A percentile compares a stretch with the other conserved stretches of the same genome.
phyloP scores from a whole-genome alignment of 2,888 invertebrate genomes.

The Diabrotica balteata region DNA sequence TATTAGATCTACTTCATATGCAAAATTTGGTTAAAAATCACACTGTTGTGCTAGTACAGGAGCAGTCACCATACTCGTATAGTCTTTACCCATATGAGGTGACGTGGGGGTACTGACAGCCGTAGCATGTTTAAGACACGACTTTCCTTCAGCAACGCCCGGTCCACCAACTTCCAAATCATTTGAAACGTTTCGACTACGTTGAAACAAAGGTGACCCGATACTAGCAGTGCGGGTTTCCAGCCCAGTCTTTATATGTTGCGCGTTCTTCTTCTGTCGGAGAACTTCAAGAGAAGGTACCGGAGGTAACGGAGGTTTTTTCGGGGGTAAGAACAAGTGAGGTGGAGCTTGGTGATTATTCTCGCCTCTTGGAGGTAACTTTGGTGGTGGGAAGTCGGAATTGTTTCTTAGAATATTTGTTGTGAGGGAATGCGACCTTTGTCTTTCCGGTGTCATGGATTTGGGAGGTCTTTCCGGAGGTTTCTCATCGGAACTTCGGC shows the following conservation, averaged over 20 bases:
- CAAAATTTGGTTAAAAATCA: not conserved
- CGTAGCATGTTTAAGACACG: slow-evolving; percentile 44
- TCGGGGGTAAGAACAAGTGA: slow-evolving; percentile 68
- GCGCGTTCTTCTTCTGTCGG: slow-evolving; percentile 62
- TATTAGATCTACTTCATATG: no score
- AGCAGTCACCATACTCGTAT: slow-evolving; percentile 2
- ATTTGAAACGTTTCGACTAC: slow-evolving; percentile 66
- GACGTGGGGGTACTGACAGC: slow-evolving; percentile 60
- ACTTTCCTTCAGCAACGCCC: slow-evolving; percentile 33
- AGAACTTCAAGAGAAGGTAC: slow-evolving; percentile 70
- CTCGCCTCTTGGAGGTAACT: slow-evolving; percentile 64
- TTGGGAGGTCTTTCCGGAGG: slow-evolving; percentile 77
- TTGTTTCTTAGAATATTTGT: slow-evolving; percentile 30
- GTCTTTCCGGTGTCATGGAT: slow-evolving; percentile 63
- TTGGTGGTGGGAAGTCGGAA: slow-evolving; percentile 55
- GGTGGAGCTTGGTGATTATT: slow-evolving; percentile 60
- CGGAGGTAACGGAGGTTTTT: slow-evolving; percentile 77
- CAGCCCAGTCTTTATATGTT: slow-evolving; percentile 57
- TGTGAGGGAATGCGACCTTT: slow-evolving; percentile 66
- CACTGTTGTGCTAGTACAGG: slow-evolving; percentile 11
- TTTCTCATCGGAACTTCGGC: slow-evolving; percentile 66
- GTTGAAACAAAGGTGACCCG: slow-evolving; percentile 70
- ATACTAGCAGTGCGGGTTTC: slow-evolving; percentile 68
- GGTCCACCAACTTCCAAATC: slow-evolving; percentile 63
- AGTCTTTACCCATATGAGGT: slow-evolving; percentile 54